These are phyloP conservation scores for Myotis lucifugus DNA, from an alignment of 2,113 vertebrate species.

Conservation along the genomic window DNA sequence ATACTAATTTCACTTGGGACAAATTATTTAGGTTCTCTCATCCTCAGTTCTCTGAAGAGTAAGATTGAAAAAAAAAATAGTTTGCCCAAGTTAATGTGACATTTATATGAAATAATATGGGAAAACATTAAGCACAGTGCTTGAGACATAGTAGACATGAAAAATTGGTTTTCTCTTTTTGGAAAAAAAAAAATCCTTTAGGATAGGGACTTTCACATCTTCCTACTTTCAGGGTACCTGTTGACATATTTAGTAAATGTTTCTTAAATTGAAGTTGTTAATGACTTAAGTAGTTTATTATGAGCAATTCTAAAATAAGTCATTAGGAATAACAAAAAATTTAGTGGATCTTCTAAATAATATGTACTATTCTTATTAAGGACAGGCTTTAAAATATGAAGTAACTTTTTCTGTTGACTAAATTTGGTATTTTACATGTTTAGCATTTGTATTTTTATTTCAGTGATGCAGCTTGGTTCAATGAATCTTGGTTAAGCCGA, in stretches of 20 bases:
- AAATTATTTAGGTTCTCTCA: not conserved
- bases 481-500: slow-evolving; percentile 91
- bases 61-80: not conserved
- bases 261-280: slow-evolving; percentile 40
- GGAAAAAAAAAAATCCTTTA: too few species aligned
- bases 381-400: not conserved
- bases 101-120: not conserved
- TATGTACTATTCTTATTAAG: not conserved
- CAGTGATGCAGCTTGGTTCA: slow-evolving; percentile 95
- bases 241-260: slow-evolving; percentile 14
- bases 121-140: not conserved
- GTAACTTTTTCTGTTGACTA: not conserved
- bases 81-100: not conserved
- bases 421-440: slow-evolving; percentile 14
- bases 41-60: not conserved
- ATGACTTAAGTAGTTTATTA: slow-evolving; percentile 31
- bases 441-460: slow-evolving; percentile 62
- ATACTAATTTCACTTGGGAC: not conserved
- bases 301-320: slow-evolving; percentile 20
- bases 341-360: not conserved
- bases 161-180: not conserved
- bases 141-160: not conserved
- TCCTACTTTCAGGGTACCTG: not conserved
- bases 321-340: slow-evolving; percentile 15
- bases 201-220: not conserved